Percentiles rank a stretch among this genome's conserved stretches.
phyloP scores from a whole-genome alignment of 2,113 vertebrate species.

The Mustelus asterias region DNA sequence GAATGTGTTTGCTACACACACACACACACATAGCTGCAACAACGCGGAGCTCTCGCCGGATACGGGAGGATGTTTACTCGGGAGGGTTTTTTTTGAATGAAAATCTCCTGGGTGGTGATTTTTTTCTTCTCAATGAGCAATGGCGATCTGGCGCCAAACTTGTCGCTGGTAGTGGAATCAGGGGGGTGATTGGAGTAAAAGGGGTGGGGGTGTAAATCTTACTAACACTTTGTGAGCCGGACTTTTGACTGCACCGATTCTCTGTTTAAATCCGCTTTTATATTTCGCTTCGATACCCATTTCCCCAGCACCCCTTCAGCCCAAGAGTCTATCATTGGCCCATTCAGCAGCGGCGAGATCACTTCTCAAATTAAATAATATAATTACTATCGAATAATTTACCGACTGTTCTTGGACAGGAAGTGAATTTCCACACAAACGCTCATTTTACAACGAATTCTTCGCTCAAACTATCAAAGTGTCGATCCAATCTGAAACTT shows the following conservation, averaged over 20 bases:
- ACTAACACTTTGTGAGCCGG: neutral
- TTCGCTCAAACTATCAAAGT: neutral
- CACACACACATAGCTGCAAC: neutral
- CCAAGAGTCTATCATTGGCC: neutral
- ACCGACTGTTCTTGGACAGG: neutral
- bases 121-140: neutral
- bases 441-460: neutral
- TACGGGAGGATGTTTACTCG: neutral
- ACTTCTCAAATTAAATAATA: neutral
- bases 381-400: neutral
- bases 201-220: neutral
- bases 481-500: neutral
- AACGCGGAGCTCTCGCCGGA: neutral
- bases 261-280: neutral
- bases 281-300: neutral
- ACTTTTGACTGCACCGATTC: neutral
- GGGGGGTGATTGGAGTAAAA: neutral
- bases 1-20: neutral
- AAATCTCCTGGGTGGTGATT: neutral
- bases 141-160: slow-evolving; percentile 15
- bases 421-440: neutral
- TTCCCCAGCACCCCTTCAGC: neutral
- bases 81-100: slow-evolving; percentile 9
- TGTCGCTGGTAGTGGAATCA: too few relatives aligned
- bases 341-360: neutral